Conservation (phyloP, 2,888 invertebrate genomes). For the Diarsia mendica region DNA sequence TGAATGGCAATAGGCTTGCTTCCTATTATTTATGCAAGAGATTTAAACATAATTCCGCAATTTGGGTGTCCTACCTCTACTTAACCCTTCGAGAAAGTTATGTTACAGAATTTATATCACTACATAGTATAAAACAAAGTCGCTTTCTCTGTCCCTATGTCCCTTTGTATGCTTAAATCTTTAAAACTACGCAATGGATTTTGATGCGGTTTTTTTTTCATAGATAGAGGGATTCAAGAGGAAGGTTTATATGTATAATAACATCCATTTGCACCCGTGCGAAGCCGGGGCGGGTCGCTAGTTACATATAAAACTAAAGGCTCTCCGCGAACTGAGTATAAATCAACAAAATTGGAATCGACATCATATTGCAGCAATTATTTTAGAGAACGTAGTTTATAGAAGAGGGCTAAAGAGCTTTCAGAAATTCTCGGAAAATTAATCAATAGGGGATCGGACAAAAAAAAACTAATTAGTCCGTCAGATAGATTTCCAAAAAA, state of each 20-base stretch:
- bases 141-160: too few species aligned
- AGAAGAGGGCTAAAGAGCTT: background rate
- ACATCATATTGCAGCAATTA: background rate
- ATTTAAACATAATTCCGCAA: background rate
- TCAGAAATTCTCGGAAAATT: constrained; percentile 28
- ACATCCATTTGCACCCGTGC: too few species aligned
- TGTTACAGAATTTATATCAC: background rate
- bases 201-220: too few species aligned
- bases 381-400: background rate
- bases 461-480: too few species aligned
- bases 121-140: too few species aligned
- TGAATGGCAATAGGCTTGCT: background rate
- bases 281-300: too few species aligned
- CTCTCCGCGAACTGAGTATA: background rate
- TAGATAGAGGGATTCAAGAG: too few species aligned
- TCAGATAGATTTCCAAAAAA: too few species aligned
- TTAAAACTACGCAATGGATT: too few species aligned
- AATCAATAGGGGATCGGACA: too few species aligned
- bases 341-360: constrained; percentile 11
- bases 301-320: background rate
- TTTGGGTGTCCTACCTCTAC: background rate
- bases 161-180: too few species aligned
- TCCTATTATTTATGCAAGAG: background rate
- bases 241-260: too few species aligned
- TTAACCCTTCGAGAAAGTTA: background rate